These are phyloP conservation scores for Lasioglossum pauxillum DNA, from an alignment of 2,888 invertebrate species.

Conservation along the genomic window DNA sequence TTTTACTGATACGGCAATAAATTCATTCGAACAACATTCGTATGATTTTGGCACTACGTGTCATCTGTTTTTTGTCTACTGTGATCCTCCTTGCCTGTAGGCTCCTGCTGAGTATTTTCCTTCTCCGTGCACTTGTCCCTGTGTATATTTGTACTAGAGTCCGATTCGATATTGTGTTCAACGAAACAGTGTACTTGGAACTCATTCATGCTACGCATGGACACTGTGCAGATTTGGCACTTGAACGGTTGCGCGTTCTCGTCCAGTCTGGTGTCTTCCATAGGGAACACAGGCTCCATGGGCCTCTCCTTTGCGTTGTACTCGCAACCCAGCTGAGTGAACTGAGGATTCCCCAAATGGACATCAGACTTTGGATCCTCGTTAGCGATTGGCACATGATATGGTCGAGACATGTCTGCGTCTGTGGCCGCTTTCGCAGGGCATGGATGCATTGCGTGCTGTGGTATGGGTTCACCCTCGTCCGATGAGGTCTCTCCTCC, in stretches of 20 bases:
- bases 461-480: slow-evolving; percentile 84
- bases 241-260: slow-evolving; percentile 73
- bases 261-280: slow-evolving; percentile 46
- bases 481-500: slow-evolving; percentile 87
- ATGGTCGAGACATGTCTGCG: slow-evolving; percentile 72
- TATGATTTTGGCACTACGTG: slow-evolving; percentile 88
- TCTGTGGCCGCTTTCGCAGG: slow-evolving; percentile 65
- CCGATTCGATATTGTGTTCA: slow-evolving; percentile 78
- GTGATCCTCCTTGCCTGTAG: slow-evolving; percentile 83
- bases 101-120: slow-evolving; percentile 84
- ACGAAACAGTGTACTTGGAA: slow-evolving; percentile 80
- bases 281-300: slow-evolving; percentile 34
- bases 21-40: slow-evolving; percentile 43
- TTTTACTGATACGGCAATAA: slow-evolving; percentile 36
- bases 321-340: slow-evolving; percentile 66
- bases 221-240: slow-evolving; percentile 79
- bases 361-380: slow-evolving; percentile 73
- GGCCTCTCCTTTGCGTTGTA: slow-evolving; percentile 59
- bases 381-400: slow-evolving; percentile 75
- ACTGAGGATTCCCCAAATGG: slow-evolving; percentile 68
- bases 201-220: slow-evolving; percentile 76
- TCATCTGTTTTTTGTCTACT: slow-evolving; percentile 87
- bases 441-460: slow-evolving; percentile 74
- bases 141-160: slow-evolving; percentile 70
- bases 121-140: slow-evolving; percentile 84